Conservation (phyloP, 2,797 vertebrate genomes). For the Malurus leucopterus region DNA sequence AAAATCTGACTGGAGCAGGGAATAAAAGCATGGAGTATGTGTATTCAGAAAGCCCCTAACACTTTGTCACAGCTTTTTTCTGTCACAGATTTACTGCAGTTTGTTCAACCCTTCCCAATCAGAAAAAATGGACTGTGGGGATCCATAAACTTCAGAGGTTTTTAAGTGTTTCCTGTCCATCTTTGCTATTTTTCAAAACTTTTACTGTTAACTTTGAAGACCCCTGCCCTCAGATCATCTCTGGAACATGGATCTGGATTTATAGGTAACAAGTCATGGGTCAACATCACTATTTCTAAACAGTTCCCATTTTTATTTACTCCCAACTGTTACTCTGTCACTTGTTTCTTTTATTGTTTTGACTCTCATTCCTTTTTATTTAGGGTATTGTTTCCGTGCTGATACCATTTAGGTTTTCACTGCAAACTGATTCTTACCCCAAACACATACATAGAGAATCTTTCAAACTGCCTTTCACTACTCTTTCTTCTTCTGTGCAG, state of each 20-base stretch:
- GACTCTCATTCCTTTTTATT: neutral
- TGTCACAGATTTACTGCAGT: accelerated
- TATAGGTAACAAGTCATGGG: neutral
- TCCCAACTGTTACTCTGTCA: neutral
- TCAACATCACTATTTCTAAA: neutral
- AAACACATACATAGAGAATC: neutral
- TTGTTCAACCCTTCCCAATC: neutral
- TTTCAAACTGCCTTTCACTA: neutral
- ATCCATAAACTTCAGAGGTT: neutral
- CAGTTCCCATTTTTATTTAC: neutral
- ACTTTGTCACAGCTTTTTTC: neutral
- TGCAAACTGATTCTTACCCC: neutral
- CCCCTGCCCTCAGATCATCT: neutral
- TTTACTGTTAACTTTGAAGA: neutral
- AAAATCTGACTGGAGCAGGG: neutral
- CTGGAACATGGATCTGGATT: neutral
- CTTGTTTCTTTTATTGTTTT: neutral
- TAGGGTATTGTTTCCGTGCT: neutral
- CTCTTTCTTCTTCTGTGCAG: neutral
- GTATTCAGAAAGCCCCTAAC: neutral
- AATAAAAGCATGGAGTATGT: neutral
- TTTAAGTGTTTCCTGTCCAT: neutral
- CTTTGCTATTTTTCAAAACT: neutral
- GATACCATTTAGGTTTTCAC: neutral
- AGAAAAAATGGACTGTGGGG: neutral